Conservation (phyloP, 2,797 vertebrate species). For the Chaunax sp. region DNA sequence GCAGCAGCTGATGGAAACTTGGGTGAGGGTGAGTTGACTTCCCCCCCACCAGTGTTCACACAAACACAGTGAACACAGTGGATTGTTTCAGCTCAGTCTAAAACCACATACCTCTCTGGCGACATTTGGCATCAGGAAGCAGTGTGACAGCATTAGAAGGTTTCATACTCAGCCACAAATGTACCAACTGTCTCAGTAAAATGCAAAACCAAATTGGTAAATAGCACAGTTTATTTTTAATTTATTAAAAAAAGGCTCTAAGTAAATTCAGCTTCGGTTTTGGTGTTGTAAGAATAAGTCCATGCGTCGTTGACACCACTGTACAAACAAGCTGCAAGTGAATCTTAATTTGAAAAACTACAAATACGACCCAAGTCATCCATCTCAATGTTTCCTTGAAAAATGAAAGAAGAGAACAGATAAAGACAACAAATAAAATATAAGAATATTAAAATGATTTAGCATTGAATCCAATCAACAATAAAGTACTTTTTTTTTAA, state of each 20-base stretch:
- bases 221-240: not conserved
- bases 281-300: constrained; percentile 1
- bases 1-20: constrained; percentile 78
- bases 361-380: not conserved
- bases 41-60: constrained; percentile 25
- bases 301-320: constrained; percentile 7
- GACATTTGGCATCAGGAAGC: not conserved
- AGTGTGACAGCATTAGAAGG: not conserved
- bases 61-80: constrained; percentile 17
- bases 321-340: constrained; percentile 24
- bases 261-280: constrained; percentile 12
- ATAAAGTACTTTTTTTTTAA: constrained; percentile 9
- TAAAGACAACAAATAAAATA: not conserved
- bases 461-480: too few relatives aligned
- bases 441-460: not conserved
- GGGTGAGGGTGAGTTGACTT: constrained; percentile 28
- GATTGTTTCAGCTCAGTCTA: not conserved
- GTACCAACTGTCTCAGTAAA: not conserved
- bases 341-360: not conserved
- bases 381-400: not conserved
- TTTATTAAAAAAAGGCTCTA: not conserved
- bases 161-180: not conserved
- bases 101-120: constrained; percentile 26
- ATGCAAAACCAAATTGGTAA: not conserved
- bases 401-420: not conserved